These are phyloP conservation scores for Rhincodon typus DNA, from an alignment of 2,797 vertebrate genomes.

Conservation along the genomic window DNA sequence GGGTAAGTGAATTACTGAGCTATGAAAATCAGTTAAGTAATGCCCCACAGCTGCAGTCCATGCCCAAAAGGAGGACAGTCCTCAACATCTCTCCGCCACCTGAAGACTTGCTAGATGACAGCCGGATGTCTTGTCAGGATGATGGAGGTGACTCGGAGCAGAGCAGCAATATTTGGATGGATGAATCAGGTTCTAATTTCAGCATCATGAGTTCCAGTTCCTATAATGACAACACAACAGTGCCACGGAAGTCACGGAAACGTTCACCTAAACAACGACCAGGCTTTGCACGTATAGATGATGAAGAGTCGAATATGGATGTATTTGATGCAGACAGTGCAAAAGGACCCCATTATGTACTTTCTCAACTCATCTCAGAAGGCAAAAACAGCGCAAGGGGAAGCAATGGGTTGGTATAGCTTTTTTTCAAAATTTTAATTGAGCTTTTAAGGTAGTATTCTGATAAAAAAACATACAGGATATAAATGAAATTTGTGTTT, in stretches of 20 bases:
- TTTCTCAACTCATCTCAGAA: conserved; percentile 91
- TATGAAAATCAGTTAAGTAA: conserved; percentile 47
- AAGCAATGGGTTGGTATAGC: conserved; percentile 78
- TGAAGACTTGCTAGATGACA: conserved; percentile 93
- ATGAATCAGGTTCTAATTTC: conserved; percentile 96
- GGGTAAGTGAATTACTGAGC: conserved; percentile 63
- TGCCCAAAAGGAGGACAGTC: conserved; percentile 85
- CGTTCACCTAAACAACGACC: conserved; percentile 94
- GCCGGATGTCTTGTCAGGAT: conserved; percentile 93
- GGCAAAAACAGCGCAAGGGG: conserved; percentile 85
- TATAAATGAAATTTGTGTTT: conserved; percentile 41
- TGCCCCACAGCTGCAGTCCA: conserved; percentile 76
- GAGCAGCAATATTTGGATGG: conserved; percentile 97
- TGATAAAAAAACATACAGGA: conserved; percentile 50
- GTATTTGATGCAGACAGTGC: conserved; percentile 98
- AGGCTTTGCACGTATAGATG: conserved; percentile 74
- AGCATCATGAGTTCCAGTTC: conserved; percentile 88
- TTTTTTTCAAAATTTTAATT: conserved; percentile 52
- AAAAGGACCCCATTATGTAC: conserved; percentile 97
- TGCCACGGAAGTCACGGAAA: conserved; percentile 96
- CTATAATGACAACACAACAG: conserved; percentile 98
- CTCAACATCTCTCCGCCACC: conserved; percentile 97
- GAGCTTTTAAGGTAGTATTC: conserved; percentile 12
- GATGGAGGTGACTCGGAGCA: conserved; percentile 88
- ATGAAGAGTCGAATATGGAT: conserved; percentile 85